Base-by-base conservation (phyloP, 2,888 invertebrate species). In the Phortica magna region DNA sequence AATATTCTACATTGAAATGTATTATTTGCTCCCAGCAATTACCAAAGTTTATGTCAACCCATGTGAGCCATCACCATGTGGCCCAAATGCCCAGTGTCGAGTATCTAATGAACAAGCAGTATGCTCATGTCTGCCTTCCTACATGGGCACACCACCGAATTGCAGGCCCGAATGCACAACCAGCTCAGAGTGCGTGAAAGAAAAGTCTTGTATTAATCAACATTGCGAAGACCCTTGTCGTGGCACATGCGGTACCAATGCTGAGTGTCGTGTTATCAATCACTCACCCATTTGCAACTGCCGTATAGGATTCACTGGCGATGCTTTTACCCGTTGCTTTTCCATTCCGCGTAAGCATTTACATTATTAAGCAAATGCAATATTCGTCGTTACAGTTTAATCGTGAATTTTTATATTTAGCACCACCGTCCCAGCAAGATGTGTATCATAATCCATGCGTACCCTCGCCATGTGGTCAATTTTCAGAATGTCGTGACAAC, bases 221-320 rank as follows among this genome's bases (percentile, higher is more conserved):
- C 94, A 94, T 91, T 95, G 95, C 84, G 87, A 89, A 7, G 94
- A 95, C 89, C 95, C 95, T 39, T 95, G 95, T 80, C 93, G 93
- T 0, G 93, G 93, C 43, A 92, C 93, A 2, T 95, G 94, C 83
- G 94, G 94, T 55, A 92, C 93, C 74, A 94, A 94, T 83, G 94
- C 96, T 5, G 93, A 94, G 80, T 96, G 96, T 85, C 93, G 94
- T 89, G 95, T 96, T 2, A 93, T 95, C 64, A 95, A 96, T 86
- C 96, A 96, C 89, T 95, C 95, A 80, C 96, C 96, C 0, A 94
- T 96, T 81, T 97, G 96, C 89, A 94, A 94, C 75, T 97, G 97
- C 88, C 93, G 92, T 64, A 91, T 90, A 81, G 94, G 94, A 59
- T 95, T 94, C 85, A 95, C 95, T 83, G 96, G 96, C 81, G 95